phyloP scores from a whole-genome alignment of 1,140 invertebrate genomes.

The Drosophila eugracilis region DNA sequence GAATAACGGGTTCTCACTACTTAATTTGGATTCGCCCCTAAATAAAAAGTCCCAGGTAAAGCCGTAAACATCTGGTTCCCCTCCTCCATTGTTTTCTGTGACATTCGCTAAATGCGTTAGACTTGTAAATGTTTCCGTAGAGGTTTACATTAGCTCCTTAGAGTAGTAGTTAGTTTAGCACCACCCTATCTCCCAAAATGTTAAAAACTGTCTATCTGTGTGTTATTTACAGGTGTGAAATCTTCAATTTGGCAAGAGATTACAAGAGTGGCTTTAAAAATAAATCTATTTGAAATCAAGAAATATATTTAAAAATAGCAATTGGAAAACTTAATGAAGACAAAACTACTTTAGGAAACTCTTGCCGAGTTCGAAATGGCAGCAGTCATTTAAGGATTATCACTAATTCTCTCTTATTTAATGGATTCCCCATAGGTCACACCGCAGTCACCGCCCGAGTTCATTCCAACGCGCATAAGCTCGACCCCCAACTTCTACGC shows the following conservation, averaged over 20 bases:
- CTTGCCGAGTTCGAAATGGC: slow-evolving; percentile 1
- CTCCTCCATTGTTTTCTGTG: slow-evolving; percentile 7
- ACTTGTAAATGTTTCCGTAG: slow-evolving; percentile 20
- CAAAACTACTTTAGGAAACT: neutral
- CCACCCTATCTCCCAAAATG: neutral
- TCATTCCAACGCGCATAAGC: slow-evolving; percentile 85
- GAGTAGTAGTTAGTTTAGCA: slow-evolving; percentile 14
- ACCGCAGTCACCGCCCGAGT: slow-evolving; percentile 85
- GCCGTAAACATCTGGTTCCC: slow-evolving; percentile 19
- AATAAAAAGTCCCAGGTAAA: slow-evolving; percentile 85
- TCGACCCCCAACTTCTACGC: slow-evolving; percentile 82
- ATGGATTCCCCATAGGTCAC: slow-evolving; percentile 71
- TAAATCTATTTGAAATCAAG: no score
- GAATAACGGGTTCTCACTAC: slow-evolving; percentile 86
- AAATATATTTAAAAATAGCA: neutral
- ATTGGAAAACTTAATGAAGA: neutral
- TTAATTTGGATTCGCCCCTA: slow-evolving; percentile 86
- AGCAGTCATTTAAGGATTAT: neutral
- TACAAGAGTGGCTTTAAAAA: neutral
- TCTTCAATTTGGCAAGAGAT: neutral
- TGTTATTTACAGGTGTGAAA: neutral
- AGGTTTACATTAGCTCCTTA: slow-evolving; percentile 6
- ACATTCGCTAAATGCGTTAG: neutral
- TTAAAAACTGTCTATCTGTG: slow-evolving; percentile 6
- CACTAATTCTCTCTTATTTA: neutral